A percentile compares a stretch with the other conserved stretches of the same genome.
Evolutionary conservation across 2,888 invertebrate species (phyloP).

Genomic region (Teinopalpus imperialis): DNA sequence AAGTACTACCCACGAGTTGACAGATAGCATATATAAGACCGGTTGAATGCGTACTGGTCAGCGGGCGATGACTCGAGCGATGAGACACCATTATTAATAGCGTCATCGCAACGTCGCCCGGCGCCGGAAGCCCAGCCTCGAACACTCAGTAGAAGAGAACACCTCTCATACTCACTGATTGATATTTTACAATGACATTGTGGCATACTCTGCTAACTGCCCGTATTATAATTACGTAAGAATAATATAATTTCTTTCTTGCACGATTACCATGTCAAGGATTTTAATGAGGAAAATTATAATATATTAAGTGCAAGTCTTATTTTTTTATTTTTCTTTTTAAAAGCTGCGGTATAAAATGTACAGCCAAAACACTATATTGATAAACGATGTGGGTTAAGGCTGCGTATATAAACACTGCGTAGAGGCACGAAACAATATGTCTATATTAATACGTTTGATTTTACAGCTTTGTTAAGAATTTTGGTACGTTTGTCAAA

Average conservation of each 20-base stretch:
- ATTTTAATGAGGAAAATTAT: too few relatives aligned
- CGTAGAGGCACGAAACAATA: not conserved
- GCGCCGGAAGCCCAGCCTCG: slow-evolving; percentile 72
- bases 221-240: too few relatives aligned
- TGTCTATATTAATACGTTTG: not conserved
- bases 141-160: slow-evolving; percentile 63
- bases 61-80: slow-evolving; percentile 75
- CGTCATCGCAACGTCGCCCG: slow-evolving; percentile 63
- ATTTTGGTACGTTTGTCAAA: too few relatives aligned
- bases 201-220: too few relatives aligned
- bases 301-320: too few relatives aligned
- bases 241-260: too few relatives aligned
- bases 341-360: not conserved
- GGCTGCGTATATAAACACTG: not conserved
- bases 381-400: slow-evolving; percentile 14
- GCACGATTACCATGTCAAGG: too few relatives aligned
- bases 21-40: slow-evolving; percentile 61
- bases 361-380: not conserved
- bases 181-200: not conserved
- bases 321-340: too few relatives aligned
- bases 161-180: slow-evolving; percentile 35
- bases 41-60: slow-evolving; percentile 51
- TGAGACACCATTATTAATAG: slow-evolving; percentile 80
- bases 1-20: slow-evolving; percentile 43
- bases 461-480: not conserved